Base-by-base conservation (phyloP, 2,888 invertebrate genomes). In the Drosophila mimetica region DNA sequence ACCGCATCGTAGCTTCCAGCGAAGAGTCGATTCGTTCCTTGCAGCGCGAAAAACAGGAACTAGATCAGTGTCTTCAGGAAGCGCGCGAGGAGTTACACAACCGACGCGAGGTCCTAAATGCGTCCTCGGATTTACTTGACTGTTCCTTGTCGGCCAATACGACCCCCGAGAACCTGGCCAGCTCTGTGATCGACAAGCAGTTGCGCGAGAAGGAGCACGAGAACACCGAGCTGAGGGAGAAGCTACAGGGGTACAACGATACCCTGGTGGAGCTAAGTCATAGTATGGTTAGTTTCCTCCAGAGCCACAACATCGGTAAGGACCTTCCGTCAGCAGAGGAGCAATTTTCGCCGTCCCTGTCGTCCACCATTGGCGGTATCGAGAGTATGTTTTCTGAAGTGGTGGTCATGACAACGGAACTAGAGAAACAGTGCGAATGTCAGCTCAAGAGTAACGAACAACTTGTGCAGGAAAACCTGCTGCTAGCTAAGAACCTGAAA, bases 201-300 rank as follows among this genome's bases (percentile, higher is more conserved):
- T 52, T 92, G 30, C 89, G 90, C 2, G 92, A 92, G 61, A 90
- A 90, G 53, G 89, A 91, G 60, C 67, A 65, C n/a, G 91, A 92
- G 78, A 91, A 91, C 32, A 88, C 28, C 75, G 18, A 39, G 34
- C 37, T 70, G 4, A 44, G 18, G 14, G 39, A 83, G 20, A 71
- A 86, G 51, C 16, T 25, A 0, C 16, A 41, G 7, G 16, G 50
- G 6, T 9, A 74, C 0, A 41, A 14, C 39, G 16, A 18, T 2
- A 14, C 30, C 3, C 2, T 61, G 25, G 16, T 2, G 4, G 16
- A 30, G 13, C 4, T 46, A 0, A 30, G 6, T 7, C 2, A 30
- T 9, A 9, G 4, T n/a, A 8, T 44, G 22, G 9, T 22, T 1
- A n/a, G 14, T 7, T 14, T 44, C 9, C 25, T 44, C 0, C n/a